Base-by-base conservation (phyloP, 2,113 vertebrate species). In the Silurus meridionalis region DNA sequence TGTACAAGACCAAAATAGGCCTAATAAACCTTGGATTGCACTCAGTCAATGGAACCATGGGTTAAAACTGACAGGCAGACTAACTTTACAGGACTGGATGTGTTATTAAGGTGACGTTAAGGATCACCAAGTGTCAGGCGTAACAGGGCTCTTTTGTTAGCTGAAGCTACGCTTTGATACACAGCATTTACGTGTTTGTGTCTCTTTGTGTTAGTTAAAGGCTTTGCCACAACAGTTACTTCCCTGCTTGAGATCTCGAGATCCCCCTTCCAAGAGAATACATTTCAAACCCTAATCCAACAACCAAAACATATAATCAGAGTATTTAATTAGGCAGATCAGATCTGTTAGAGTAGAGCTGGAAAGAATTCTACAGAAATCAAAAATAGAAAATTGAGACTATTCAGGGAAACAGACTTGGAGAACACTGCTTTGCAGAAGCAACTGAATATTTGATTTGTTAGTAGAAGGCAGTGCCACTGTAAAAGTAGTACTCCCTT, bases 301-400 rank as follows among this genome's bases (percentile, higher is more conserved):
- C 74, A 77, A n/a, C 77, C 10, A 25, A n/a, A 58, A 6, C 77
- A 37, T 25, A 25, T 28, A 25, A 77, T 13, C 52, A 57, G n/a
- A 78, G 52, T 78, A 17, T 57, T 7, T 78, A 10, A 57, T 77
- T 77, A 53, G 21, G n/a, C 53, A 78, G 52, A 78, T 78, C 75
- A 37, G 74, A 77, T 77, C 23, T 77, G 74, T 25, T 55, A n/a
- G 52, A 77, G 25, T 55, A 25, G 23, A 5, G 50, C 23, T 15
- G 74, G 52, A 55, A 79, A 9, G 77, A 58, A 79, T 57, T 79
- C 53, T 79, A 37, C 19, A 58, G 53, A 28, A 79, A 58, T 79
- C 14, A 28, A 58, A 58, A 37, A 37, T 37, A 37, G 37, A 37
- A 37, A 37, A 37, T 37, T 37, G 37, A 37, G 2, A 37, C 1